These are phyloP conservation scores for Helicoverpa armigera DNA, from an alignment of 1,140 invertebrate genomes.

Conservation along the genomic window DNA sequence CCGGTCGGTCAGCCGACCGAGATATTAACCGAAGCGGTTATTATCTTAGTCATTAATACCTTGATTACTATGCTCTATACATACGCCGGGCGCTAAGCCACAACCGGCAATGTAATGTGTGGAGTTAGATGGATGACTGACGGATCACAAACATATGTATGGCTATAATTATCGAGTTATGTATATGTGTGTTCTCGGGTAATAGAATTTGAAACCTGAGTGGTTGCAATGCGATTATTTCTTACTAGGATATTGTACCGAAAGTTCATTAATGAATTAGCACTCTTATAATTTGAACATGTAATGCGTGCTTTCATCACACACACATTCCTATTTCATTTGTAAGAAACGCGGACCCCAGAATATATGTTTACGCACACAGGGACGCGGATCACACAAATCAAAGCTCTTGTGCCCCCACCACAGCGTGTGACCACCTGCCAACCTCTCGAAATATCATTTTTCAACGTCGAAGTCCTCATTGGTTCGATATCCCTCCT, in stretches of 20 bases:
- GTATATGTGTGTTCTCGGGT: background rate
- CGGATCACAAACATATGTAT: background rate
- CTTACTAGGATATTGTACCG: too few relatives aligned
- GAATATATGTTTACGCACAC: too few relatives aligned
- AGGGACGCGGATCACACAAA: conserved; percentile 4
- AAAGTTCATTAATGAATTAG: too few relatives aligned
- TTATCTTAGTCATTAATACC: conserved; percentile 48
- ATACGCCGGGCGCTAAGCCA: background rate
- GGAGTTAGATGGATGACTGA: background rate
- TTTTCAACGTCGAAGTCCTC: conserved; percentile 79
- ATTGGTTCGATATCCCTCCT: conserved; percentile 73
- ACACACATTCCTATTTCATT: too few relatives aligned
- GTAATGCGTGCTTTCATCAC: too few relatives aligned
- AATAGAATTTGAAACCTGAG: background rate
- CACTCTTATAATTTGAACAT: too few relatives aligned
- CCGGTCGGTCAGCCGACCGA: conserved; percentile 29
- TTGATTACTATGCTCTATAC: conserved; percentile 44
- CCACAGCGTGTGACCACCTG: conserved; percentile 55
- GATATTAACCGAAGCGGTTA: conserved; percentile 42
- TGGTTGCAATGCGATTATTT: background rate
- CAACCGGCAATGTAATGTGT: background rate
- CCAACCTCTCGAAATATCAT: conserved; percentile 65
- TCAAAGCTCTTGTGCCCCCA: conserved; percentile 24
- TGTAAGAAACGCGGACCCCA: too few relatives aligned
- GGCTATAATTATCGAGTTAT: background rate